Evolutionary conservation across 92 coral and sea anemone species (phyloP).

Genomic region (Muricea muricata): DNA sequence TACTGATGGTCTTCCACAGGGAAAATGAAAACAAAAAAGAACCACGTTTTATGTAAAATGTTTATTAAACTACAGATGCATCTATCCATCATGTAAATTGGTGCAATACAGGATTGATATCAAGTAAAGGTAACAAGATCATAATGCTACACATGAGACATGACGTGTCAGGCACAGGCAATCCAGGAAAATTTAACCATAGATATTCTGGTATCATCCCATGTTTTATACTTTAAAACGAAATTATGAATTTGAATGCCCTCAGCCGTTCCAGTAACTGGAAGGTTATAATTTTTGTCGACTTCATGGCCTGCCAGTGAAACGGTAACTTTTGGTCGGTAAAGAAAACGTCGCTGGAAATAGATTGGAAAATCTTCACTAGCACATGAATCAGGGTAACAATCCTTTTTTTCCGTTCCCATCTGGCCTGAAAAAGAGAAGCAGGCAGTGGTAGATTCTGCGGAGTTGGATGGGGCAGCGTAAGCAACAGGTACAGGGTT

Average conservation of each 20-base stretch:
- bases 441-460: no score
- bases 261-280: not conserved
- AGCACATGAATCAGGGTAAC: not conserved
- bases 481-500: no score
- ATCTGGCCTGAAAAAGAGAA: not conserved
- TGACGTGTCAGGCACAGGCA: not conserved
- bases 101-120: no score
- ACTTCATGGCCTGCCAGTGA: not conserved
- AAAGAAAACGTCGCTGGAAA: not conserved
- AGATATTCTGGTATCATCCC: not conserved
- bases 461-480: no score
- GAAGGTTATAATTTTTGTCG: not conserved
- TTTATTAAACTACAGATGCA: no score
- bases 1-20: no score
- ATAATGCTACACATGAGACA: no score
- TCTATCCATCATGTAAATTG: no score
- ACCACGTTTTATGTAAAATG: no score
- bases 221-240: not conserved
- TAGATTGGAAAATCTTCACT: not conserved
- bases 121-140: no score
- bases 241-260: not conserved
- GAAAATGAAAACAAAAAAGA: no score
- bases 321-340: not conserved
- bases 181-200: not conserved
- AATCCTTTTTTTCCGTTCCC: not conserved